Percentiles rank a stretch among this genome's conserved stretches.
Conservation (phyloP, 2,888 invertebrate genomes). For the Amphipyra tragopoginis region DNA sequence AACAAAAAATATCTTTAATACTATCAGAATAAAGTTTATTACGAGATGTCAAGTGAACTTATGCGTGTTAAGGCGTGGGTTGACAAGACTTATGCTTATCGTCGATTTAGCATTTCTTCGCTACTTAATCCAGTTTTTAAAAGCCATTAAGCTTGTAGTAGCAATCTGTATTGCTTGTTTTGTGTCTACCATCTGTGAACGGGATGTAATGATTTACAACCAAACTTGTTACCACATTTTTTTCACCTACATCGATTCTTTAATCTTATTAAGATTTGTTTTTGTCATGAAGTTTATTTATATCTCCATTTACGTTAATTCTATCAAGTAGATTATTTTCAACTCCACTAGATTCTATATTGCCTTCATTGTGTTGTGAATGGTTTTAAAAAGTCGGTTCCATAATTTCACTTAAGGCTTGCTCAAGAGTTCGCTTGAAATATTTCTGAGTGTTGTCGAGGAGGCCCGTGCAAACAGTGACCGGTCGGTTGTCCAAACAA, state of each 20-base stretch:
- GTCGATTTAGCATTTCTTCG: slow-evolving; percentile 86
- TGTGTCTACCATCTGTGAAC: slow-evolving; percentile 67
- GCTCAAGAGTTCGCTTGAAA: slow-evolving; percentile 79
- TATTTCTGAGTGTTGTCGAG: slow-evolving; percentile 85
- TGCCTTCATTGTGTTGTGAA: slow-evolving; percentile 26
- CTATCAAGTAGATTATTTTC: slow-evolving; percentile 4
- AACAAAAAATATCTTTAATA: slow-evolving; percentile 60
- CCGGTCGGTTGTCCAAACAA: slow-evolving; percentile 86
- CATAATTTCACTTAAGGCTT: slow-evolving; percentile 60
- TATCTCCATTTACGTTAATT: slow-evolving; percentile 10
- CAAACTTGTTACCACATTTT: slow-evolving; percentile 32
- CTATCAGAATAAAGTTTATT: slow-evolving; percentile 64
- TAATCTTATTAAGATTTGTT: slow-evolving; percentile 6
- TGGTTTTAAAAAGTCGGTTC: slow-evolving; percentile 59
- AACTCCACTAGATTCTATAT: slow-evolving; percentile 2
- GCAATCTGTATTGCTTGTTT: slow-evolving; percentile 79
- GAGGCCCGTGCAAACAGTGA: slow-evolving; percentile 85
- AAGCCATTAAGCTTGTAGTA: slow-evolving; percentile 86
- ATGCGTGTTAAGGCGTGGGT: slow-evolving; percentile 76
- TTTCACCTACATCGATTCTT: slow-evolving; percentile 26
- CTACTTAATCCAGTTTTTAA: slow-evolving; percentile 88
- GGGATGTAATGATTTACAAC: slow-evolving; percentile 55
- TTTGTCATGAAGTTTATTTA: slow-evolving; percentile 17
- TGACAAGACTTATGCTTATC: slow-evolving; percentile 87
- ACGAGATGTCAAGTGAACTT: slow-evolving; percentile 49